A percentile compares a stretch with the other conserved stretches of the same genome.
Conservation (phyloP, 1,140 invertebrate genomes). For the Danaus plexippus region DNA sequence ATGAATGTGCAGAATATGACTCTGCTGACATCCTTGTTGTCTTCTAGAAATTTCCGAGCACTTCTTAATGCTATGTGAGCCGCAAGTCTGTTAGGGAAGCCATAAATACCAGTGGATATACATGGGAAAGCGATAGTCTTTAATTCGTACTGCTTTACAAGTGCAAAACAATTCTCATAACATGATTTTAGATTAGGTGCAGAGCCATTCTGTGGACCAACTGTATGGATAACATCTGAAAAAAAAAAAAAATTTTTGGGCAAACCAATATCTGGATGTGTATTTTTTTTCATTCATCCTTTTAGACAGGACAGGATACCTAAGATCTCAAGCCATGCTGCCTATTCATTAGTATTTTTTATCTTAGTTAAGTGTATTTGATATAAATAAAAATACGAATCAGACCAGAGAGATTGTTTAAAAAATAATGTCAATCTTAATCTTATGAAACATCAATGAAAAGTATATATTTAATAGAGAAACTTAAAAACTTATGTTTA, state of each 20-base stretch:
- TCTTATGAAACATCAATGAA: too few species aligned
- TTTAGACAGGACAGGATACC: too few species aligned
- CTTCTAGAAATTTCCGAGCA: conserved; percentile 78
- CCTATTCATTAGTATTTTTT: too few species aligned
- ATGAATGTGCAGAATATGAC: conserved; percentile 89
- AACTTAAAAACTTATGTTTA: too few species aligned
- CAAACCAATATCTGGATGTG: too few species aligned
- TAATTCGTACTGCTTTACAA: conserved; percentile 75
- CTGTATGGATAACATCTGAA: conserved; percentile 88
- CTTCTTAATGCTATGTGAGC: conserved; percentile 80
- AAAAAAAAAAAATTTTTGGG: conserved; percentile 21
- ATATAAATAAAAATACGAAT: too few species aligned
- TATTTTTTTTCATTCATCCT: too few species aligned
- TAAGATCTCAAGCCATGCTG: too few species aligned
- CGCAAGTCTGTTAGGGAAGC: conserved; percentile 84
- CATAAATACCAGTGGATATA: conserved; percentile 90
- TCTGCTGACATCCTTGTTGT: conserved; percentile 78
- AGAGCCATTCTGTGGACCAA: conserved; percentile 84
- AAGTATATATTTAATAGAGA: too few species aligned
- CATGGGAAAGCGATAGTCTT: conserved; percentile 86
- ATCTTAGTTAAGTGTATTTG: too few species aligned
- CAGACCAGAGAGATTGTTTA: too few species aligned
- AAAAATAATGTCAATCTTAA: too few species aligned
- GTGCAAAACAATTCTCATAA: conserved; percentile 78
- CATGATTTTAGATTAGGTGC: conserved; percentile 76